Conservation (phyloP, 2,113 vertebrate species). For the Phrynocephalus versicolor region DNA sequence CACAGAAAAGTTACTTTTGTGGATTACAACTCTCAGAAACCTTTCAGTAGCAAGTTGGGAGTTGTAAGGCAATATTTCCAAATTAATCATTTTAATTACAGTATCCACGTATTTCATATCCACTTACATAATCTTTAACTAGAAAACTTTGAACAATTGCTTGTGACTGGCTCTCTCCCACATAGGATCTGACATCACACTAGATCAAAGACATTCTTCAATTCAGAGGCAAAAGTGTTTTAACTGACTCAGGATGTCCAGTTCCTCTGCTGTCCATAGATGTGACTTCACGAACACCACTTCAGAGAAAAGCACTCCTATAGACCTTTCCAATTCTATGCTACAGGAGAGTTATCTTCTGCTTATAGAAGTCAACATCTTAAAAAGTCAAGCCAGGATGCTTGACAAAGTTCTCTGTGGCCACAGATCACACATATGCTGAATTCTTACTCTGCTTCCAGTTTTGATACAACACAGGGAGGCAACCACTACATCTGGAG, state of each 20-base stretch:
- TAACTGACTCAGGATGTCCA: slow-evolving; percentile 31
- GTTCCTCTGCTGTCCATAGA: slow-evolving; percentile 21
- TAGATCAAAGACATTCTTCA: neutral
- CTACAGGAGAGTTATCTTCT: neutral
- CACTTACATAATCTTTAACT: slow-evolving; percentile 5
- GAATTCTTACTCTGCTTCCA: neutral
- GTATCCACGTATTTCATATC: neutral
- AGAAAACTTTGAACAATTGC: neutral
- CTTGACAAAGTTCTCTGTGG: neutral
- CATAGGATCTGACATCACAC: slow-evolving; percentile 20
- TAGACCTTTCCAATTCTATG: neutral
- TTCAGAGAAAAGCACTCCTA: neutral
- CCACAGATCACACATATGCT: neutral
- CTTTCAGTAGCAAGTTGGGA: too few species aligned
- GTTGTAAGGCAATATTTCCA: neutral
- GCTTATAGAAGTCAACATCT: neutral
- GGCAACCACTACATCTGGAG: neutral
- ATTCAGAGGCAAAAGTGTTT: neutral
- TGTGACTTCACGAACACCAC: neutral
- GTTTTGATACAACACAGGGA: neutral
- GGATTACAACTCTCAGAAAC: too few species aligned
- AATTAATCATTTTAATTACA: neutral
- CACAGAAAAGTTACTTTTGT: too few species aligned
- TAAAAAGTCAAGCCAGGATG: neutral
- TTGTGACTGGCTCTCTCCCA: slow-evolving; percentile 7